phyloP scores from a whole-genome alignment of 2,797 vertebrate species.

The Phylloscopus collybita region DNA sequence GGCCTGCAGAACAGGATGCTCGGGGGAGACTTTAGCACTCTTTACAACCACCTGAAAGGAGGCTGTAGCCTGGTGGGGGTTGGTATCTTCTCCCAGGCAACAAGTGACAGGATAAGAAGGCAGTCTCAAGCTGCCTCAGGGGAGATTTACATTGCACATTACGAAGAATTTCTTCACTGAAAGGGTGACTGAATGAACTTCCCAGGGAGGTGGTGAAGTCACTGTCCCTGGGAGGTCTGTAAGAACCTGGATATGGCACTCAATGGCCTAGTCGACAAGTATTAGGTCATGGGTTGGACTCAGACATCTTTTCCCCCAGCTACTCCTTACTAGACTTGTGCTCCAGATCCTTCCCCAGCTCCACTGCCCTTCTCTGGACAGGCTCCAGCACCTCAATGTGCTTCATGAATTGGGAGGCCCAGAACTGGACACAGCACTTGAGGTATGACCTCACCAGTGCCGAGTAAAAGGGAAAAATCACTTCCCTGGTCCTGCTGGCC shows the following conservation, averaged over 20 bases:
- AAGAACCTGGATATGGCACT: background rate
- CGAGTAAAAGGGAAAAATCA: rapidly evolving
- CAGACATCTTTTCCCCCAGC: background rate
- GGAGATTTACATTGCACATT: background rate
- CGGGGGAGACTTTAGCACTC: background rate
- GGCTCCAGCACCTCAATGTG: rapidly evolving
- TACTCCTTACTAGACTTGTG: background rate
- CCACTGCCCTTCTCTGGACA: background rate
- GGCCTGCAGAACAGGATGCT: background rate
- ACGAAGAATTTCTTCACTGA: background rate
- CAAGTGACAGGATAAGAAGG: background rate
- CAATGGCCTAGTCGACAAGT: background rate
- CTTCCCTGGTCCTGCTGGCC: background rate
- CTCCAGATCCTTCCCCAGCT: background rate
- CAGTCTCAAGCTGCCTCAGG: background rate
- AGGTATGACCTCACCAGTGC: background rate
- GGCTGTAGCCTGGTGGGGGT: background rate
- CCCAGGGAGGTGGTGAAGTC: too few relatives aligned
- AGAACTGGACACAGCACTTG: background rate
- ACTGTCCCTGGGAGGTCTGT: too few relatives aligned
- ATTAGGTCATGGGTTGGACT: background rate
- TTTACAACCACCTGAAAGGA: background rate
- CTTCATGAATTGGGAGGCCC: background rate
- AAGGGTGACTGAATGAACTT: background rate
- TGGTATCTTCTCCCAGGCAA: background rate